Percentiles rank a stretch among this genome's conserved stretches.
These are phyloP conservation scores for Tiliacea citrago DNA, from an alignment of 2,888 invertebrate species.

Conservation along the genomic window DNA sequence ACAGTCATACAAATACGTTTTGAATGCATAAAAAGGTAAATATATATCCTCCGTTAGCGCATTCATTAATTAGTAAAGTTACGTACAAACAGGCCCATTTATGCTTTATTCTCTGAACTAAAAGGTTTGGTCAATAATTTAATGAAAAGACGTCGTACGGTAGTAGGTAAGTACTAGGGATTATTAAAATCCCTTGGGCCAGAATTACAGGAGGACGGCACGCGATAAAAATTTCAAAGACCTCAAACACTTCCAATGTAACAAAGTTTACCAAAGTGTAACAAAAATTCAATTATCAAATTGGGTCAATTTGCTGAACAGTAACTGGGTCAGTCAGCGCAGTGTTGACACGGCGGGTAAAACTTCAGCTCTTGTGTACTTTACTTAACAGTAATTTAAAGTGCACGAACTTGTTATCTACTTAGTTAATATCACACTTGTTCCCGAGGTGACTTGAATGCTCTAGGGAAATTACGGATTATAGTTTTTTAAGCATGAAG, in stretches of 20 bases:
- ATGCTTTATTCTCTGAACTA: neutral
- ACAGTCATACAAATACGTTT: neutral
- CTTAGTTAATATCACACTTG: constrained; percentile 40
- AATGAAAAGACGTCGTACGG: neutral
- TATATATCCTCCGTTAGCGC: neutral
- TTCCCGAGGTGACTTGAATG: constrained; percentile 22
- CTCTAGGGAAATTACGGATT: constrained; percentile 20
- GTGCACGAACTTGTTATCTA: constrained; percentile 31
- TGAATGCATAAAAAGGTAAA: neutral
- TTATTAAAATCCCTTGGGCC: neutral
- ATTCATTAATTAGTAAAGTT: constrained; percentile 3
- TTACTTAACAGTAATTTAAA: constrained; percentile 27
- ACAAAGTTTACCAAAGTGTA: constrained; percentile 24
- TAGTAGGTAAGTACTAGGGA: neutral
- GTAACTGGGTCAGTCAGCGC: constrained; percentile 67
- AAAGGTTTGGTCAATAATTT: neutral
- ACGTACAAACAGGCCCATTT: neutral
- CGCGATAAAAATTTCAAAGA: neutral
- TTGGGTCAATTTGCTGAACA: constrained; percentile 57
- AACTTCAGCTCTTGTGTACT: constrained; percentile 33
- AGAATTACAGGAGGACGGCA: no score
- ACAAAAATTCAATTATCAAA: constrained; percentile 53
- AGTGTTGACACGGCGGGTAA: constrained; percentile 28
- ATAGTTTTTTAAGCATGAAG: neutral
- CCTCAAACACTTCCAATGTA: constrained; percentile 24